phyloP scores from a whole-genome alignment of 2,113 vertebrate species.

The Alethe castanea region DNA sequence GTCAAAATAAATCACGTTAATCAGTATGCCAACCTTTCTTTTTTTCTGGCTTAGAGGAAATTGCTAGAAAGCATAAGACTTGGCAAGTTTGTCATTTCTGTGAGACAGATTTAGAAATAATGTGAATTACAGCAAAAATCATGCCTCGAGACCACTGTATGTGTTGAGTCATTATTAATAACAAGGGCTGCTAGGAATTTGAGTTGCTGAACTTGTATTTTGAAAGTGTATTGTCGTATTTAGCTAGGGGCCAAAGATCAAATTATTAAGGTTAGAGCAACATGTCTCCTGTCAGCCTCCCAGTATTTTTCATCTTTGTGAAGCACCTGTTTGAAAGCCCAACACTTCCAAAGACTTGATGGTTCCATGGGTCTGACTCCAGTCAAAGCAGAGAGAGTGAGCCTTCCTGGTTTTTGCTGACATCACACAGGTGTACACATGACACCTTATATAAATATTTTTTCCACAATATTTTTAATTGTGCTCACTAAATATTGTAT shows the following conservation, averaged over 20 bases:
- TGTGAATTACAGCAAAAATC: neutral
- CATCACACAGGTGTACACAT: neutral
- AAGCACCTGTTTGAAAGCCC: neutral
- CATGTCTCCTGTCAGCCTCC: neutral
- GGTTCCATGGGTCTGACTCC: neutral
- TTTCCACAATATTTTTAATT: neutral
- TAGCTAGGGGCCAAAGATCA: neutral
- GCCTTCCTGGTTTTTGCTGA: neutral
- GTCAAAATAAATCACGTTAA: neutral
- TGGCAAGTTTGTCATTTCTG: neutral
- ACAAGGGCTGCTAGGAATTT: neutral
- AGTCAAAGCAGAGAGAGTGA: neutral
- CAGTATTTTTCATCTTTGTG: neutral
- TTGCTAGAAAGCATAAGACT: neutral
- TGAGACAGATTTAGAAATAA: neutral
- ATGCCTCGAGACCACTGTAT: neutral
- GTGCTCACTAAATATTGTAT: neutral
- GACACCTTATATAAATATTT: neutral
- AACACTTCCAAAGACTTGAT: neutral
- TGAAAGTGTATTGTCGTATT: neutral
- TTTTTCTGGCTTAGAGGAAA: neutral
- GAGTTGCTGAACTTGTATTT: neutral
- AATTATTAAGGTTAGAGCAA: neutral
- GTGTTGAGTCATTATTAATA: neutral
- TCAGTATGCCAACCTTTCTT: neutral